Evolutionary conservation across 2,113 vertebrate genomes (phyloP), one percentile per base, ranked within the genome.

Genomic region (Perca schrenkii): DNA sequence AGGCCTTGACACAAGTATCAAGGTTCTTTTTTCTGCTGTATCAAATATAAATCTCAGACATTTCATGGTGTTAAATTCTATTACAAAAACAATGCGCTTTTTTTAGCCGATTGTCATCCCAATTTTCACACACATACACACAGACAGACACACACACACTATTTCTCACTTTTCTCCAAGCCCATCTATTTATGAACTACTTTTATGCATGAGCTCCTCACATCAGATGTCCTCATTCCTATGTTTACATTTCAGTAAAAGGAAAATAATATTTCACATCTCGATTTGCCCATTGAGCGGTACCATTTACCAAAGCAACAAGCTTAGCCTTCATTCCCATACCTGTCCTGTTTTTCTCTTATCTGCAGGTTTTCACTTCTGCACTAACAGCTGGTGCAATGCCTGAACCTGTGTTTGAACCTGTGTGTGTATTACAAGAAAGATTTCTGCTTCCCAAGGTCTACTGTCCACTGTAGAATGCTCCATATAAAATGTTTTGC

Each of bases 171-270:
- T 69, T 65, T 57, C 65, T 82, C 54, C 16, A 0, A 75, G 63
- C 60, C 50, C 65, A 63, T 67, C 79, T 64, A 77, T 84, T 78
- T 65, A 72, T 53, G 74, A 74, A 60, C 47, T 73, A 36, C 67
- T 70, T 77, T 70, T n/a, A 63, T 47, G 43, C 31, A 68, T 72
- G 56, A 43, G 67, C 54, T 78, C 40, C 56, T 71, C 40, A 82
- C 36, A 84, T 74, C 73, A 77, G 81, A 78, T 87, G 64, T 54
- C 56, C 43, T 77, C 43, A 63, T 67, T 79, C 19, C 6, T 65
- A 22, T 47, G 50, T 50, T 70, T 87, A 31, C 67, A 50, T 61
- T 66, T 71, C 22, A 53, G 10, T 21, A 47, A 58, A 81, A 58
- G 17, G 14, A 54, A 56, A 49, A 34, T 28, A 65, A 74, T 61